Evolutionary conservation across 2,888 invertebrate species (phyloP).

Genomic region (Pachymerium ferrugineum): DNA sequence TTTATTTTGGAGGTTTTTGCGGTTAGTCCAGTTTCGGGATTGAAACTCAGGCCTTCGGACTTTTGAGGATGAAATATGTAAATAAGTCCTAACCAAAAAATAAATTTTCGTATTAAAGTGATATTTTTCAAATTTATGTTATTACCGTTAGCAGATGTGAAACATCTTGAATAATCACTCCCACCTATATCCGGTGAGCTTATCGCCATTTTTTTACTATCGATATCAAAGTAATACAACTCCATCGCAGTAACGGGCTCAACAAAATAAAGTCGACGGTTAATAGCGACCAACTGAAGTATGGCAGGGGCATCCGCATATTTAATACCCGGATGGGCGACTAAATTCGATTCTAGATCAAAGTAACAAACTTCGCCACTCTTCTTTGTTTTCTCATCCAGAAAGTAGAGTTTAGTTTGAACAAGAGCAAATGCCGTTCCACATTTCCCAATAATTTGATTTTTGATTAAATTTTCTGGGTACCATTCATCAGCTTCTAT

Average conservation of each 20-base stretch:
- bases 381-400: too few relatives aligned
- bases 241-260: too few relatives aligned
- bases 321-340: too few relatives aligned
- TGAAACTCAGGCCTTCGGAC: neutral
- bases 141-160: neutral
- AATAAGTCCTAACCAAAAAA: neutral
- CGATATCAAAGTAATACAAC: too few relatives aligned
- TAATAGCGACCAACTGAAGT: too few relatives aligned
- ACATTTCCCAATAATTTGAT: neutral
- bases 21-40: neutral
- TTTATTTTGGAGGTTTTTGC: too few relatives aligned
- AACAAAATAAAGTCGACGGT: too few relatives aligned
- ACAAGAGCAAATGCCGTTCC: neutral
- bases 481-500: neutral
- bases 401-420: neutral
- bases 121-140: neutral
- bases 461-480: neutral
- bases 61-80: neutral
- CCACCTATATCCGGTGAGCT: too few relatives aligned
- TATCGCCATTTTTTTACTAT: too few relatives aligned
- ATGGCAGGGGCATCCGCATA: too few relatives aligned
- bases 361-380: too few relatives aligned
- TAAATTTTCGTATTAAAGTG: neutral
- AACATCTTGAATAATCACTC: neutral
- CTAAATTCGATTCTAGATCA: too few relatives aligned